Evolutionary conservation across 2,797 vertebrate genomes (phyloP), one percentile per base, ranked within the genome.

Genomic region (Sparus aurata): DNA sequence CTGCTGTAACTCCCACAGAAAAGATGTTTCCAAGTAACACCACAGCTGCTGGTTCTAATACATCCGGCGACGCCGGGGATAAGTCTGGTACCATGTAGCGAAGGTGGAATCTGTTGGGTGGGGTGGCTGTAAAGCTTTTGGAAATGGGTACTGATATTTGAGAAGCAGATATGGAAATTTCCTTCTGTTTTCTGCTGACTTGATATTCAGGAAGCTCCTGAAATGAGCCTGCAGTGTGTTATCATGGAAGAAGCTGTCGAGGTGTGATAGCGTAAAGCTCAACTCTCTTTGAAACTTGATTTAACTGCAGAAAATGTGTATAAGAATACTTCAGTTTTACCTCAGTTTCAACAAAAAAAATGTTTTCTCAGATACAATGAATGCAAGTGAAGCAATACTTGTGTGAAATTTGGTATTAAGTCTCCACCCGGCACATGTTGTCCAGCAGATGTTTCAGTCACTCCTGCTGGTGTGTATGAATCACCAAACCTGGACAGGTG

Each of bases 1-100:
- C 98, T 0, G 98, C 97, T 0, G 95, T 98, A 61, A 99, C 98
- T 4, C 98, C 98, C 80, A 98, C 98, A 0, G 98, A 99, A 91
- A 99, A 99, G 94, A 95, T 97, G 87, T 98, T 98, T 90, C 97
- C 98, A 22, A 94, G 88, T 87, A 91, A 95, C 92, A 89, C 54
- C 41, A 6, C 92, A 2, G 78, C 91, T 8, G 68, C 88, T 2
- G 89, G 86, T 34, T 77, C 91, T 12, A 87, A 86, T 46, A 22
- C 80, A 1, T 85, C 93, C 2, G 80, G 96, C 0, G 95, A 97
- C 55, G 89, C 95, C 0, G 95, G 95, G 1, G 95, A 96, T 80
- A 96, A 95, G 60, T 92, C 95, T 18, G 94, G 94, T 55, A 95
- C 94, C 84, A 95, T 96, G 95, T 96, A 96, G 93, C 89, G 63